Percentiles rank a stretch among this genome's conserved stretches.
phyloP scores from a whole-genome alignment of 2,888 invertebrate species.

The Rhodophaea formosa region DNA sequence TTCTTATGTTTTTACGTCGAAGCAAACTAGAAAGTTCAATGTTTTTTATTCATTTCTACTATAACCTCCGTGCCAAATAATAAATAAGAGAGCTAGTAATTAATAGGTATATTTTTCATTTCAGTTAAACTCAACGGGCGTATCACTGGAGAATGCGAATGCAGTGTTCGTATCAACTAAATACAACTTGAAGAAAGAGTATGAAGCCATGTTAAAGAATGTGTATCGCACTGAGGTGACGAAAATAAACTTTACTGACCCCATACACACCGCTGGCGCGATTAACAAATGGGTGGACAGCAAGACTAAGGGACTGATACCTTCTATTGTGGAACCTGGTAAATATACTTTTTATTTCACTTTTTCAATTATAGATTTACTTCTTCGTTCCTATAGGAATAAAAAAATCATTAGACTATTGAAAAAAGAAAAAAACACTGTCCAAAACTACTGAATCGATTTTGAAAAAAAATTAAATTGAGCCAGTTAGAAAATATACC shows the following conservation, averaged over 20 bases:
- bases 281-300: constrained; percentile 83
- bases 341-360: constrained; percentile 30
- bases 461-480: too few species aligned
- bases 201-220: constrained; percentile 57
- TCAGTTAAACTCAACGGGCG: constrained; percentile 51
- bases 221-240: constrained; percentile 76
- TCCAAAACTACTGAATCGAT: too few species aligned
- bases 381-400: not conserved
- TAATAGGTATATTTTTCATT: not conserved
- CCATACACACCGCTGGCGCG: constrained; percentile 50
- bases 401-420: too few species aligned
- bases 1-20: too few species aligned
- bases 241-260: constrained; percentile 74
- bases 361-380: not conserved
- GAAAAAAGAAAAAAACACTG: too few species aligned
- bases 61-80: too few species aligned
- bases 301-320: constrained; percentile 80
- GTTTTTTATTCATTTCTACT: too few species aligned
- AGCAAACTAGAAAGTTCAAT: too few species aligned
- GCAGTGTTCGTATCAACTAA: constrained; percentile 71
- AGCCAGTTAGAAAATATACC: too few species aligned
- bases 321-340: constrained; percentile 77
- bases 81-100: too few species aligned
- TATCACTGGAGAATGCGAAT: constrained; percentile 68
- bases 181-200: constrained; percentile 62